Percentiles rank a stretch among this genome's conserved stretches.
These are phyloP conservation scores for Drosophila leontia DNA, from an alignment of 1,140 invertebrate genomes.

Conservation along the genomic window DNA sequence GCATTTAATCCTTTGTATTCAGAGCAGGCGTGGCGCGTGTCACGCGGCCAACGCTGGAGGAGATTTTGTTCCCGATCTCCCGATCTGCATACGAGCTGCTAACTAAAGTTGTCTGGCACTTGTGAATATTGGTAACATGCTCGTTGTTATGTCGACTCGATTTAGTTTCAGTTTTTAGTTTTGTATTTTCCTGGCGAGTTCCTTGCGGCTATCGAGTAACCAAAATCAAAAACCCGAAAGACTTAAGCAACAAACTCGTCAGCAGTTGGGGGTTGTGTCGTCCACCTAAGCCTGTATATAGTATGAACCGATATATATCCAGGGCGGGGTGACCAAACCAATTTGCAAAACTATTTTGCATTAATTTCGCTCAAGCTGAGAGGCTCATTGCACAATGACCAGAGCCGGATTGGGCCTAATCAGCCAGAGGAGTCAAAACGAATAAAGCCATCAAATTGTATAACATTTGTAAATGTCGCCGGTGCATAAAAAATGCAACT, in stretches of 20 bases:
- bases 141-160: slow-evolving; percentile 72
- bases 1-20: slow-evolving; percentile 49
- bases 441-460: slow-evolving; percentile 48
- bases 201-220: slow-evolving; percentile 53
- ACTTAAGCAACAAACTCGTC: slow-evolving; percentile 73
- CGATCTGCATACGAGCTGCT: slow-evolving; percentile 52
- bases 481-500: slow-evolving; percentile 43
- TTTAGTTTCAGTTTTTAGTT: slow-evolving; percentile 63
- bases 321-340: slow-evolving; percentile 31
- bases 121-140: slow-evolving; percentile 59
- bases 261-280: slow-evolving; percentile 62
- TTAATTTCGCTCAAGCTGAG: slow-evolving; percentile 20
- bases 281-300: slow-evolving; percentile 8
- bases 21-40: slow-evolving; percentile 14
- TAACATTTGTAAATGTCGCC: slow-evolving; percentile 65
- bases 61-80: slow-evolving; percentile 13
- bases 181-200: slow-evolving; percentile 10
- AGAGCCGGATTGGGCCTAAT: slow-evolving; percentile 36
- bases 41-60: slow-evolving; percentile 20
- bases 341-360: slow-evolving; percentile 49
- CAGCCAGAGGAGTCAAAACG: slow-evolving; percentile 18
- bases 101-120: slow-evolving; percentile 35
- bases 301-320: slow-evolving; percentile 11
- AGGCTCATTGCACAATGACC: slow-evolving; percentile 37
- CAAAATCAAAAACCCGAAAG: slow-evolving; percentile 55